phyloP scores from a whole-genome alignment of 2,888 invertebrate genomes.

The Ornithoptera priamus region DNA sequence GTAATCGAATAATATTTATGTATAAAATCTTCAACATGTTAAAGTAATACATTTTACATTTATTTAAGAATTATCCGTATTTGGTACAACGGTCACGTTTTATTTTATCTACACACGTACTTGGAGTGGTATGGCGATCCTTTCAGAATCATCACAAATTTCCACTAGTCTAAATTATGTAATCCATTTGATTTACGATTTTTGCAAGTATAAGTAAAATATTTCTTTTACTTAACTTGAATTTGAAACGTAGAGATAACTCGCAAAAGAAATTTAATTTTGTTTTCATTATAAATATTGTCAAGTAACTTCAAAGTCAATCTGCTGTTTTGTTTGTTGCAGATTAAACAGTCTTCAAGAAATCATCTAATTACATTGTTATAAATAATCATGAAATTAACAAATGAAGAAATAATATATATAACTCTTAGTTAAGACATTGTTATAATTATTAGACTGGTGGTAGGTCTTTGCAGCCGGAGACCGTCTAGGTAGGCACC shows the following conservation, averaged over 20 bases:
- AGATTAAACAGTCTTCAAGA: too few relatives aligned
- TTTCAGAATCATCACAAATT: conserved; percentile 27
- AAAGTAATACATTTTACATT: conserved; percentile 8
- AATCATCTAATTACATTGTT: too few relatives aligned
- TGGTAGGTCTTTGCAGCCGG: too few relatives aligned
- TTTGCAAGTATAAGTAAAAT: conserved; percentile 3
- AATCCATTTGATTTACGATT: conserved; percentile 18
- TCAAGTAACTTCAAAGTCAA: too few relatives aligned
- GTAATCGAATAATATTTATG: background rate
- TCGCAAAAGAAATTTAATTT: too few relatives aligned
- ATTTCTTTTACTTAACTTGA: background rate
- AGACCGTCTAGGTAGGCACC: too few relatives aligned
- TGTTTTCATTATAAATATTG: too few relatives aligned
- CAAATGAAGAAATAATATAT: too few relatives aligned
- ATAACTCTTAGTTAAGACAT: too few relatives aligned
- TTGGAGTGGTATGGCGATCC: conserved; percentile 10
- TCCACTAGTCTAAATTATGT: conserved; percentile 11
- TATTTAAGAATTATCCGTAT: conserved; percentile 7
- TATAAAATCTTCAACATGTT: background rate
- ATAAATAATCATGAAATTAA: too few relatives aligned
- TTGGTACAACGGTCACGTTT: conserved; percentile 23
- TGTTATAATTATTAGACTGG: too few relatives aligned
- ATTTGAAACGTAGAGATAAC: background rate
- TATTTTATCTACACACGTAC: conserved; percentile 22
- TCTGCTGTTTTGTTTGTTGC: too few relatives aligned